These are phyloP conservation scores for Pristionchus fissidentatus DNA, from an alignment of 2,888 invertebrate species.

Conservation along the genomic window DNA sequence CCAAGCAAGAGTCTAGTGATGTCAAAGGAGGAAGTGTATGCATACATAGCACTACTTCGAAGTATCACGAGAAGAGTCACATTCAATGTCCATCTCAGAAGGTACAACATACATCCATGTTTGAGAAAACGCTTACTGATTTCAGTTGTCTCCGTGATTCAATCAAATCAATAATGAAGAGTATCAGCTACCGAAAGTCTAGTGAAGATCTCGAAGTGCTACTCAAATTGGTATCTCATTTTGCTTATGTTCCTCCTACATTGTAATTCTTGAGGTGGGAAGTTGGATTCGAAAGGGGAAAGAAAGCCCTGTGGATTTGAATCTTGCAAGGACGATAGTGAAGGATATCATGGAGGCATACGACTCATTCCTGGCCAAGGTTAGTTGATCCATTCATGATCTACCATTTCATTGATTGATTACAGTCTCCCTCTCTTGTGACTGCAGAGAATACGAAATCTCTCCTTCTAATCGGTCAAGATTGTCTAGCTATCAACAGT, in stretches of 20 bases:
- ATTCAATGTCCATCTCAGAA: background rate
- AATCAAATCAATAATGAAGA: background rate
- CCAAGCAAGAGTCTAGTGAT: background rate
- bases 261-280: background rate
- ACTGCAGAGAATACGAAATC: background rate
- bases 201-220: background rate
- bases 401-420: background rate
- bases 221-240: slow-evolving; percentile 6
- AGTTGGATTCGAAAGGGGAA: background rate
- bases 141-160: slow-evolving; percentile 12
- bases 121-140: too few relatives aligned
- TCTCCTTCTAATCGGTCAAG: background rate
- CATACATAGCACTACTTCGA: background rate
- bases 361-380: slow-evolving; percentile 11
- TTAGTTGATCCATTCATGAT: background rate
- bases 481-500: background rate
- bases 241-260: too few relatives aligned
- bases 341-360: slow-evolving; percentile 12
- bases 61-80: background rate
- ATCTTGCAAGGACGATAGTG: background rate
- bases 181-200: slow-evolving; percentile 15
- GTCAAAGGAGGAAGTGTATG: background rate
- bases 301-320: background rate
- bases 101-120: too few relatives aligned
- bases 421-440: background rate